phyloP scores from a whole-genome alignment of 2,113 vertebrate species.

The Carassius carassius region DNA sequence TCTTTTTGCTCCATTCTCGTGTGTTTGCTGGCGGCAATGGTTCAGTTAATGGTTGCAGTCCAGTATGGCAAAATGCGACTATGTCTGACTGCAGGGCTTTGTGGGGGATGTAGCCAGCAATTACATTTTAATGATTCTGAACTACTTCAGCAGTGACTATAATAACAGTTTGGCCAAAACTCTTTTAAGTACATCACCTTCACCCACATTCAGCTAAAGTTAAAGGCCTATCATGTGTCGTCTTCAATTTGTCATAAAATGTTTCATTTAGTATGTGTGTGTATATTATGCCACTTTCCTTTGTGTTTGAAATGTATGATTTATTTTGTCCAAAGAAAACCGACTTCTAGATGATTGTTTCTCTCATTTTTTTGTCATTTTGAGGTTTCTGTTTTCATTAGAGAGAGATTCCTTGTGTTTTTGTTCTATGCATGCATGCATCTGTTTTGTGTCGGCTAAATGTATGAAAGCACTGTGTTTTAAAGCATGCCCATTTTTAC shows the following conservation, averaged over 20 bases:
- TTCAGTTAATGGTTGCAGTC: constrained; percentile 24
- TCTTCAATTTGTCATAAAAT: not conserved
- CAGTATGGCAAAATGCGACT: not conserved
- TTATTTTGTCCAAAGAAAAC: not conserved
- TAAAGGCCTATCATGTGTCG: not conserved
- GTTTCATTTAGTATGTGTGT: not conserved
- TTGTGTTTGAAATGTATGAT: not conserved
- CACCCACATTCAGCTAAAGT: not conserved
- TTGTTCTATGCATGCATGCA: not conserved
- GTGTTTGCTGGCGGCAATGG: constrained; percentile 8
- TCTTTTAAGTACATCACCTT: not conserved
- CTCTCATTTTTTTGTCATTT: not conserved
- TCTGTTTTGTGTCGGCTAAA: constrained; percentile 3
- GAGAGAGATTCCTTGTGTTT: not conserved
- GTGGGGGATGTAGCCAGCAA: not conserved
- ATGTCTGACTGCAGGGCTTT: constrained; percentile 27
- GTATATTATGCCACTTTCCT: not conserved
- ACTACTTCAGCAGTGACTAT: constrained; percentile 2
- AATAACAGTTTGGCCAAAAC: not conserved
- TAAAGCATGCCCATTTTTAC: constrained; percentile 1
- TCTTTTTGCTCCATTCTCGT: not conserved
- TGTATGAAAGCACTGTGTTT: not conserved
- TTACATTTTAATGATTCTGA: constrained; percentile 18
- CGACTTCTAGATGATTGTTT: not conserved
- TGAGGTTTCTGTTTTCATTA: not conserved